Evolutionary conservation across 2,888 invertebrate genomes (phyloP), one percentile per base, ranked within the genome.

Genomic region (Dioctria rufipes): DNA sequence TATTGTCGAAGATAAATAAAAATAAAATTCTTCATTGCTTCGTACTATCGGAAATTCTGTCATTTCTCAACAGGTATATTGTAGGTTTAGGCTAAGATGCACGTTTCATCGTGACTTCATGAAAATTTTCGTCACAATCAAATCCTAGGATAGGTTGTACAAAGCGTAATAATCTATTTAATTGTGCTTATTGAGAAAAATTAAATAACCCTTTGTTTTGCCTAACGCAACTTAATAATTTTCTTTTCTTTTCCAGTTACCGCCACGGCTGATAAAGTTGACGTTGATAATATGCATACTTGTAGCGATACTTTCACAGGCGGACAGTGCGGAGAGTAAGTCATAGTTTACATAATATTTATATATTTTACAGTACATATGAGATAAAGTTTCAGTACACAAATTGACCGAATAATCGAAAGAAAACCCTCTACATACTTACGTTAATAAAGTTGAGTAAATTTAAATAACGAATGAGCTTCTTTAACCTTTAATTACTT

Each of bases 251-350:
- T 92, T 91, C 0, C 91, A 92, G 92, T 90, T 90, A 90, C 92
- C 92, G 85, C 92, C 92, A 86, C 91, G 92, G 88, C 88, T 92
- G 87, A 88, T 92, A 83, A 89, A 90, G 88, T 90, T 92, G 89
- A 88, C 90, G 82, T 86, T 91, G 86, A 87, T 91, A 84, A 87
- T 92, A 85, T 88, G 92, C 80, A 88, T 92, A 80, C 87, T 92
- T 85, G 87, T 92, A 82, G 91, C 91, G 81, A 89, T 92, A 83
- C 88, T 93, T 82, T 89, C 91, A 46, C 91, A 92, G 83, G 90
- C 91, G 87, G 91, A 91, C 86, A 91, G 92, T 40, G 91, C 92
- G 82, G 88, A 90, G 84, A 90, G 92, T 92, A 90, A 91, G 91
- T 91, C 82, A 49, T 60, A 51, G 8, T 9, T 40, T 65, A 65